These are phyloP conservation scores for Drosophila asahinai DNA, from an alignment of 1,140 invertebrate genomes.

Conservation along the genomic window DNA sequence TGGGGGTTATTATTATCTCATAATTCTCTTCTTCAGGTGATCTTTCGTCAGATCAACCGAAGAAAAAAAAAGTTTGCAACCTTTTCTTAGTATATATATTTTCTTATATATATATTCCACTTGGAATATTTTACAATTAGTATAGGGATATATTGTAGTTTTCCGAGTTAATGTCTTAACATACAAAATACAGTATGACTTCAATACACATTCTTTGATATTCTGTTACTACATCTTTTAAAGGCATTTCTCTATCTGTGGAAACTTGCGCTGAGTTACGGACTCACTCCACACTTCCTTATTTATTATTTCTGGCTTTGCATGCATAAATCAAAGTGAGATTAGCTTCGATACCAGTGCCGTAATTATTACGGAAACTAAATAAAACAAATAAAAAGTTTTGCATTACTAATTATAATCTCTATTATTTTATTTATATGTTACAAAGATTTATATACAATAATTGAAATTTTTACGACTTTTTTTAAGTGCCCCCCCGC, in stretches of 20 bases:
- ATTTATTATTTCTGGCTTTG: conserved; percentile 55
- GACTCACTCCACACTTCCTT: conserved; percentile 65
- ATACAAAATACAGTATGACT: neutral
- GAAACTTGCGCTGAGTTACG: conserved; percentile 35
- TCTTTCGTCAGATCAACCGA: neutral
- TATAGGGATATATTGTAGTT: neutral
- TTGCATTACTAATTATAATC: neutral
- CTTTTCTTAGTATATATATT: neutral
- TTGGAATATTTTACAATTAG: neutral
- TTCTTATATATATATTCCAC: too few relatives aligned
- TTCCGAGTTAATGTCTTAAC: neutral
- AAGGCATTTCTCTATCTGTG: conserved; percentile 8
- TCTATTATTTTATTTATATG: neutral
- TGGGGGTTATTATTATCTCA: neutral
- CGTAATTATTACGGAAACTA: neutral
- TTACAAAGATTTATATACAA: neutral
- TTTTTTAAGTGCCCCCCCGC: neutral
- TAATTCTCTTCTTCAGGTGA: neutral
- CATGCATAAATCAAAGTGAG: conserved; percentile 68
- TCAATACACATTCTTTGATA: conserved; percentile 12
- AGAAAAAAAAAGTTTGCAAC: neutral
- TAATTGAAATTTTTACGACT: neutral
- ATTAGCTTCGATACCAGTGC: conserved; percentile 15
- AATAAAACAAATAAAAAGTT: neutral
- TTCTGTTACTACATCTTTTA: conserved; percentile 7